These are phyloP conservation scores for Elegia similella DNA, from an alignment of 2,888 invertebrate species.

Conservation along the genomic window DNA sequence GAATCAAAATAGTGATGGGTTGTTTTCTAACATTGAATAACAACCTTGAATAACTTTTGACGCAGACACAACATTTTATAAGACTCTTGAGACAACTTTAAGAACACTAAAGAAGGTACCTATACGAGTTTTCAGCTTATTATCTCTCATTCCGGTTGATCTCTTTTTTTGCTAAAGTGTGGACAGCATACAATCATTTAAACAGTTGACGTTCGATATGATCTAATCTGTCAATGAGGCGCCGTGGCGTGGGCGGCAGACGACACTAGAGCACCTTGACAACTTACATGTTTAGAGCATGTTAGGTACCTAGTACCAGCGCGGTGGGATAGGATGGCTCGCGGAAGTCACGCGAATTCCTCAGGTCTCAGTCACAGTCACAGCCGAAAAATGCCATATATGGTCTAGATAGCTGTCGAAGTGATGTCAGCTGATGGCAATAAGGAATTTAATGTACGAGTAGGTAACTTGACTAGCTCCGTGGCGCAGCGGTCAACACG, in stretches of 20 bases:
- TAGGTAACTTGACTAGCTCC: no score
- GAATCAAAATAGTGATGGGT: no score
- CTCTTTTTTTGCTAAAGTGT: no score
- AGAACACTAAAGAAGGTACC: no score
- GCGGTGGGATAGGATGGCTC: neutral
- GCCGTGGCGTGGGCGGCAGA: neutral
- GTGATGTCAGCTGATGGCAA: neutral
- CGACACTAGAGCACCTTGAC: neutral
- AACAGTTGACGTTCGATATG: neutral
- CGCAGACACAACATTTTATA: no score
- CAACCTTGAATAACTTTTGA: no score
- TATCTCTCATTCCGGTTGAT: no score
- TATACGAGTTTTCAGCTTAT: no score
- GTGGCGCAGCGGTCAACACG: no score
- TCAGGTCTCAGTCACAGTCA: neutral
- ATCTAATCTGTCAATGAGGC: neutral
- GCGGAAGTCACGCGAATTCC: neutral
- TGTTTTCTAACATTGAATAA: no score
- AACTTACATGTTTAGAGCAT: neutral
- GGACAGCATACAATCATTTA: no score
- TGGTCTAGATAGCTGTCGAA: neutral
- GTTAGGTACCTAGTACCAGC: neutral
- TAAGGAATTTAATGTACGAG: neutral
- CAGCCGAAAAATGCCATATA: neutral
- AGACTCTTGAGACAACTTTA: no score